Evolutionary conservation across 2,888 invertebrate genomes (phyloP), one percentile per base, ranked within the genome.

Genomic region (Aspidapion aeneum): DNA sequence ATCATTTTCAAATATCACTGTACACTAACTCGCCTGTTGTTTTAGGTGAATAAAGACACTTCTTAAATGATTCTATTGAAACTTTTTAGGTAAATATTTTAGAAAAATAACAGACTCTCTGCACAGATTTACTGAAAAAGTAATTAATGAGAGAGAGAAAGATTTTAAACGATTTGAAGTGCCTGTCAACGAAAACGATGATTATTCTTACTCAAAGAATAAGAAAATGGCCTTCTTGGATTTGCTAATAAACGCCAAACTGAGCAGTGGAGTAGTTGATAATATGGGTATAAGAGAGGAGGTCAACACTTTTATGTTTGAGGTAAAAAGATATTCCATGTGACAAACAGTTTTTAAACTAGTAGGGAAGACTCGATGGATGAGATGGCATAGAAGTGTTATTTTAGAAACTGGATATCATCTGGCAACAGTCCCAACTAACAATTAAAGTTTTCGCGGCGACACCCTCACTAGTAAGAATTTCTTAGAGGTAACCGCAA

Each of bases 271-370:
- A 3, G 22, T 58, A 54, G 72, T 74, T 35, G 72, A 73, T 54
- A 63, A 69, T 51, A 64, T 70, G 58, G 85, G 85, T 1, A 83
- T 86, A 0, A 81, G 83, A 67, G 86, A 86, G 72, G 86, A 86
- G 77, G 86, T 86, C 1, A 86, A 86, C 65, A 86, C 86, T 0
- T 86, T 86, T 62, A 85, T 86, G 83, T 73, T 74, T 62, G 74
- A 72, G 67, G 72, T 70, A 59, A 61, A 18, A 48, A 52, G 7
- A 5, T 48, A 17, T n/a, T n/a, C n/a, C n/a, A n/a, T n/a, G n/a
- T n/a, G 22, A 55, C 17, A 7, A 54, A 21, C n/a, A 21, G 2
- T 17, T 52, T 52, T 52, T n/a, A n/a, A n/a, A n/a, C n/a, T n/a
- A n/a, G n/a, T n/a, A n/a, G n/a, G n/a, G n/a, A 48, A 48, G n/a